A percentile compares a stretch with the other conserved stretches of the same genome.
Evolutionary conservation across 2,113 vertebrate species (phyloP).

Genomic region (Asarcornis scutulata): DNA sequence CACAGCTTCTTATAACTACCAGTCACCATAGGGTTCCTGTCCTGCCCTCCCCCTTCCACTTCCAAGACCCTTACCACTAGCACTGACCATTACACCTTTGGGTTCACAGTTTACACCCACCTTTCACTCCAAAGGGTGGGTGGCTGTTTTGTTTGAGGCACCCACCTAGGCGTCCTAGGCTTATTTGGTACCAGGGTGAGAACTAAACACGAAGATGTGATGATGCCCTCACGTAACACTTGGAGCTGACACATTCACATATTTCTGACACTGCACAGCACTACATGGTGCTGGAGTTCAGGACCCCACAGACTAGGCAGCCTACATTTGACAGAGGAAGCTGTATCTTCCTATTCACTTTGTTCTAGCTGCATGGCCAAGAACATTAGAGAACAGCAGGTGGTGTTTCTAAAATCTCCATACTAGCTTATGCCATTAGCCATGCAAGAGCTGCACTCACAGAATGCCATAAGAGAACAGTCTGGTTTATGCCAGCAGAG

Average conservation of each 20-base stretch:
- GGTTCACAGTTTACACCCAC: neutral
- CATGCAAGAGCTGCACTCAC: neutral
- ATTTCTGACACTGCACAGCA: neutral
- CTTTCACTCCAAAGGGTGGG: accelerated
- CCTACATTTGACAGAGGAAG: neutral
- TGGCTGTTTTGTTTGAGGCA: neutral
- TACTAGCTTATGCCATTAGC: neutral
- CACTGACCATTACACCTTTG: neutral
- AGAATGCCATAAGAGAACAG: neutral
- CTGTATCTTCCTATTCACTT: neutral
- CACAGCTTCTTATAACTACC: neutral
- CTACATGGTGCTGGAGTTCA: neutral
- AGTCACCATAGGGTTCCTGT: neutral
- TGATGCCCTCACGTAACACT: neutral
- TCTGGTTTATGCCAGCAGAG: conserved; percentile 43
- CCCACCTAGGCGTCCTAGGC: neutral
- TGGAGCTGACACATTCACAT: accelerated
- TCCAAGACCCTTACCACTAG: neutral
- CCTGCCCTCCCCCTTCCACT: neutral
- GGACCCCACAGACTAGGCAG: neutral
- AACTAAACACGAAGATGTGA: neutral
- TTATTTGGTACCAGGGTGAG: neutral
- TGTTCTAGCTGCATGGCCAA: neutral
- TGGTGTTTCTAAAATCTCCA: neutral
- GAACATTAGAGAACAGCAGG: neutral